Evolutionary conservation across 2,888 invertebrate genomes (phyloP).

Genomic region (Chalcis sispes): DNA sequence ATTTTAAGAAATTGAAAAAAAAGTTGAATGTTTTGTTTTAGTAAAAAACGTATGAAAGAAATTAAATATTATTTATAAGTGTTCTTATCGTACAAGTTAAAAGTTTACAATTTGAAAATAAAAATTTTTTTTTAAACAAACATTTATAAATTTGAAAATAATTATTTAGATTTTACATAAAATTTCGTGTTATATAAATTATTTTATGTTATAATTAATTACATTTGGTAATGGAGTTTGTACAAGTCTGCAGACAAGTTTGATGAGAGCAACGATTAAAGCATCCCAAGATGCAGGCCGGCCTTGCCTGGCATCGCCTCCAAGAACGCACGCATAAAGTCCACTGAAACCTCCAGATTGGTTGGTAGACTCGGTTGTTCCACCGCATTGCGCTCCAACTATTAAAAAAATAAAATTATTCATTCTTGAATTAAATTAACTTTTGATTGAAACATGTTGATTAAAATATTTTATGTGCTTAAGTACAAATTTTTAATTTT

Average conservation of each 20-base stretch:
- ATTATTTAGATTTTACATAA: not conserved
- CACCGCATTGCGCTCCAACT: constrained; percentile 74
- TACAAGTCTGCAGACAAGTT: constrained; percentile 81
- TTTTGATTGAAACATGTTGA: no score
- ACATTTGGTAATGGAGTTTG: constrained; percentile 80
- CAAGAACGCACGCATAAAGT: constrained; percentile 85
- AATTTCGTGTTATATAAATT: not conserved
- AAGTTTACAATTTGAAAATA: not conserved
- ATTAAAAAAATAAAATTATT: constrained; percentile 24
- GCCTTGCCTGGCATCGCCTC: constrained; percentile 81
- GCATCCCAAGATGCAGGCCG: constrained; percentile 84
- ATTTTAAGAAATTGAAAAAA: not conserved
- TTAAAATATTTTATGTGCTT: no score
- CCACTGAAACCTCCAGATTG: constrained; percentile 83
- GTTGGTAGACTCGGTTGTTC: constrained; percentile 74
- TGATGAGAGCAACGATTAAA: constrained; percentile 84
- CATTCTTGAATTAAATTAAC: not conserved
- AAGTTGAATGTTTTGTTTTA: no score
- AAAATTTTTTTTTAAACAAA: no score
- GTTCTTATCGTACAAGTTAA: not conserved
- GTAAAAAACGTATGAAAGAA: not conserved
- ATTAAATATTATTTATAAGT: not conserved
- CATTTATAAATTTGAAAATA: constrained; percentile 8
- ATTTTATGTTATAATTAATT: constrained; percentile 58
- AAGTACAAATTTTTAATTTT: not conserved